These are phyloP conservation scores for Equus przewalskii DNA, from an alignment of 2,113 vertebrate species.

Conservation along the genomic window DNA sequence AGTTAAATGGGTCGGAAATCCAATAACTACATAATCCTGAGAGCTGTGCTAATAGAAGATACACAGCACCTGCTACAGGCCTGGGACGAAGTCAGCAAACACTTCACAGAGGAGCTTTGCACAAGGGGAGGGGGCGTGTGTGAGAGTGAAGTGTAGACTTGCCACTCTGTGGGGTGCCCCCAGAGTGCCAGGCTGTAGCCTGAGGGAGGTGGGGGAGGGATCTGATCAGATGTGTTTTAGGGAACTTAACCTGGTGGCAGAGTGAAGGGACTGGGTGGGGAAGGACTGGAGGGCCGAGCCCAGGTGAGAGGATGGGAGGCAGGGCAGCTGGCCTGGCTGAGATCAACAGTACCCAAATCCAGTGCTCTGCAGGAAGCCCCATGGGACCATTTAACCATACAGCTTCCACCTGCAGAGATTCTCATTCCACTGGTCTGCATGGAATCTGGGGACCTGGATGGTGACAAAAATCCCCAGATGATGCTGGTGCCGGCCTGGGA, in stretches of 20 bases:
- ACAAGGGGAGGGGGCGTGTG: rapidly evolving
- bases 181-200: neutral
- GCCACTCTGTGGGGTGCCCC: too few species aligned
- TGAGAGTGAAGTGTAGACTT: neutral
- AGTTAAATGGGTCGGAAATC: neutral
- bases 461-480: neutral
- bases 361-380: neutral
- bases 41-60: neutral
- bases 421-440: neutral
- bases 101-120: neutral
- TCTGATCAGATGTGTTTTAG: neutral
- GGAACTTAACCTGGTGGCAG: neutral
- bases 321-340: neutral
- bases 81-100: neutral
- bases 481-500: neutral
- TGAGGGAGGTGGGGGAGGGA: too few species aligned
- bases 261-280: neutral
- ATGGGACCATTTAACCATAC: neutral
- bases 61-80: neutral
- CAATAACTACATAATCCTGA: neutral
- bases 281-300: neutral
- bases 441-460: neutral
- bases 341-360: neutral
- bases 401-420: neutral
- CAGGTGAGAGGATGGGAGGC: neutral